Base-by-base conservation (phyloP, 2,113 vertebrate genomes). In the Brachyistius frenatus region DNA sequence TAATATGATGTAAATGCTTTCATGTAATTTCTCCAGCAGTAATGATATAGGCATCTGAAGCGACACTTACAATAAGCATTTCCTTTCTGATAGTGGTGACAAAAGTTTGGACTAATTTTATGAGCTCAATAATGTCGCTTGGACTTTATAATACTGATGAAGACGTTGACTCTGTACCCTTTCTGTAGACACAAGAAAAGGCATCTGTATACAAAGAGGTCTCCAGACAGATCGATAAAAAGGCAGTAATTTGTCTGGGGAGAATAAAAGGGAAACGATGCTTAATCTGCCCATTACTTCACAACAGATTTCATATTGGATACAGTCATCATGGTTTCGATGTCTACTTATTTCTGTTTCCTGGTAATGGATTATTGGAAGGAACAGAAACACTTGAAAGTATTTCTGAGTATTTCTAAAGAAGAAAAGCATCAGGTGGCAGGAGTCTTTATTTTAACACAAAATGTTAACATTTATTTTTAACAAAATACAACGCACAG, bases 391-490 rank as follows among this genome's bases (percentile, higher is more conserved):
- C 23, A 23, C 23, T 23, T 23, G 23, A 23, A 23, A 23, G 23
- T 23, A 23, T 23, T 23, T 23, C 23, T 23, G 23, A 23, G 23
- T 23, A n/a, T 5, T 6, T 16, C n/a, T 16, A 50, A 15, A 5
- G 41, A 7, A 44, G 23, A 44, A 13, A 11, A 44, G 13, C 41
- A 11, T 16, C 15, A 63, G 23, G 1, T 56, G 62, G 56, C n/a
- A 44, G 39, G 11, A 58, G 41, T 80, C 9, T 91, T 91, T 89
- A 87, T 86, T 91, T 76, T 62, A 58, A 83, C 86, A 89, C 78
- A 90, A 91, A 84, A 84, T 23, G 60, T 37, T 33, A 75, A 82
- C 69, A 78, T 78, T 85, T 80, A 81, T 56, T 62, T 80, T 80
- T 63, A 83, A 89, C 76, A 83, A 92, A 89, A 85, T 57, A 85